Evolutionary conservation across 1,140 invertebrate genomes (phyloP), one percentile per base, ranked within the genome.

Genomic region (Lepidurus packardi): DNA sequence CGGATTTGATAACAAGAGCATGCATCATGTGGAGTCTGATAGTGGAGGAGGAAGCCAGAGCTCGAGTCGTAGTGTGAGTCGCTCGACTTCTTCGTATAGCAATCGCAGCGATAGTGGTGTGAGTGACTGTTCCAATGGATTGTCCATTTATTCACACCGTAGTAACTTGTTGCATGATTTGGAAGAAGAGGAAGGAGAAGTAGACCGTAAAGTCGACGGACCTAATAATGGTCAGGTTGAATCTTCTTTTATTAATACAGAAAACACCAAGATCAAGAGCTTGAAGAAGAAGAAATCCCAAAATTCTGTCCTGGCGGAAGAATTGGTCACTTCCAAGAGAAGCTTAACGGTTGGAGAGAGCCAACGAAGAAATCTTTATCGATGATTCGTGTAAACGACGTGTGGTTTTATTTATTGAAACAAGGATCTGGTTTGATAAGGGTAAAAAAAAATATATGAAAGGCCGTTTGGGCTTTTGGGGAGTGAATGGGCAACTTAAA

Each of bases 31-130:
- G 21, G 53, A 65, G 21, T 7, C 53, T 16, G 53, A 8, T 21
- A 65, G n/a, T 16, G 53, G n/a, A n/a, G 21, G 16, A n/a, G 53
- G 21, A 7, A 65, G 53, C 53, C 53, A 65, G 53, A 21, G 4
- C 1, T 65, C 53, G 6, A 65, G 53, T 65, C 53, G 53, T 5
- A 65, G 53, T 65, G 53, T 65, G 16, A 65, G 53, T 16, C 53
- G 53, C 53, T 65, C 53, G 53, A 65, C 53, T 9, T 65, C 81
- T 85, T 85, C 85, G 78, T 87, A 87, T 82, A 88, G 86, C 77
- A 88, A 89, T 79, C 85, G 88, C 43, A 89, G 88, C 80, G 89
- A 90, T 79, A 88, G 87, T 45, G 89, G 89, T 0, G 88, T 89
- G 77, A 89, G 89, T 81, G 89, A 89, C 80, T 89, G 88, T 82